Evolutionary conservation across 2,797 vertebrate species (phyloP).

Genomic region (Platalea minor): DNA sequence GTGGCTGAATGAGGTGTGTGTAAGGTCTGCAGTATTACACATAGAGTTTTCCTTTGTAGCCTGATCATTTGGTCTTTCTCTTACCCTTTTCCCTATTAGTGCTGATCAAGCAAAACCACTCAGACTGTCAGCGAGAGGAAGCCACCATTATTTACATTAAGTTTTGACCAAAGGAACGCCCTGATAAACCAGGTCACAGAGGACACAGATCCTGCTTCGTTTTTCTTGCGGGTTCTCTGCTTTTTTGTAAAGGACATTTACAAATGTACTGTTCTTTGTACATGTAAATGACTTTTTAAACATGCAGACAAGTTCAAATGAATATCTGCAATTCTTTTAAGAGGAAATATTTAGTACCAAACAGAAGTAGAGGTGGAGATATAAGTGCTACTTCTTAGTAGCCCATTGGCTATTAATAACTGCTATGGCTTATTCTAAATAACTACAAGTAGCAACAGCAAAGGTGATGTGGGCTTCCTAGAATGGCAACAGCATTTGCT

Average conservation of each 20-base stretch:
- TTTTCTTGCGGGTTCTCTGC: not conserved
- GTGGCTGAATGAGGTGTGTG: not conserved
- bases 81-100: not conserved
- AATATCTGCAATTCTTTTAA: not conserved
- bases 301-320: not conserved
- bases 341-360: not conserved
- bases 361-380: not conserved
- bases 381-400: not conserved
- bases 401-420: not conserved
- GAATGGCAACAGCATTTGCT: not conserved
- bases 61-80: not conserved
- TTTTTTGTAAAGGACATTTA: not conserved
- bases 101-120: conserved; percentile 19
- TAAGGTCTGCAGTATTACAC: not conserved
- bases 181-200: conserved; percentile 56
- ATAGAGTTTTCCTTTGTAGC: not conserved
- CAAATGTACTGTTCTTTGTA: not conserved
- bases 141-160: conserved; percentile 47
- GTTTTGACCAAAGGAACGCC: conserved; percentile 24
- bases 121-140: conserved; percentile 34
- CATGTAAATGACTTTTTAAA: too few species aligned
- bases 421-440: not conserved
- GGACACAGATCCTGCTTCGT: not conserved
- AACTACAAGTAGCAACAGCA: not conserved
- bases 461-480: not conserved